These are phyloP conservation scores for Cheilinus undulatus DNA, from an alignment of 2,113 vertebrate species.

Conservation along the genomic window DNA sequence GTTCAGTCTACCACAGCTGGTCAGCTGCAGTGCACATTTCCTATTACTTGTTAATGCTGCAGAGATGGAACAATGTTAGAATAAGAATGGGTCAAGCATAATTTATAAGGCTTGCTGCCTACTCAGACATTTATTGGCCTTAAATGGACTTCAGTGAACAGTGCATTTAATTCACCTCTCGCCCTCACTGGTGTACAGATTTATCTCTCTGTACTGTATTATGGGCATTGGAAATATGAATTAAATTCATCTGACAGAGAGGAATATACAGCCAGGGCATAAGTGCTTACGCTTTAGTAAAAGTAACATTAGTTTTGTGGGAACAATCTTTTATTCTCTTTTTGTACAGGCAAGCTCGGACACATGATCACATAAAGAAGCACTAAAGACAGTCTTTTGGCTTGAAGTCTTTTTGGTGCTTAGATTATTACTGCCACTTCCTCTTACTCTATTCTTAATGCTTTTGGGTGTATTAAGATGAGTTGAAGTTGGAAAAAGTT, in stretches of 20 bases:
- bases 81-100: slow-evolving; percentile 49
- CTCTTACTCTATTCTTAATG: not conserved
- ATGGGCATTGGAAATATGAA: slow-evolving; percentile 39
- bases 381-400: not conserved
- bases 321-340: slow-evolving; percentile 5
- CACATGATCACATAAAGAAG: slow-evolving; percentile 4
- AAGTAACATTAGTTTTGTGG: slow-evolving; percentile 32
- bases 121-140: slow-evolving; percentile 57
- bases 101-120: slow-evolving; percentile 44
- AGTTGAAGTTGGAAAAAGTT: too few relatives aligned
- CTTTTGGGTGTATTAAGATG: not conserved
- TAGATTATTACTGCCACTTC: not conserved
- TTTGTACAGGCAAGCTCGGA: not conserved
- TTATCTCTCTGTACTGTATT: slow-evolving; percentile 40
- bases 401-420: not conserved
- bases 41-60: slow-evolving; percentile 35
- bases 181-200: slow-evolving; percentile 22
- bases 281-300: slow-evolving; percentile 21
- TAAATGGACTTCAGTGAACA: slow-evolving; percentile 57
- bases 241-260: slow-evolving; percentile 39
- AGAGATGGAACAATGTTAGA: slow-evolving; percentile 45
- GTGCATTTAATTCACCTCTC: slow-evolving; percentile 50
- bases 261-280: slow-evolving; percentile 1
- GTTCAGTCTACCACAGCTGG: slow-evolving; percentile 7
- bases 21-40: slow-evolving; percentile 9